Percentiles rank a stretch among this genome's conserved stretches.
Conservation (phyloP, 2,797 vertebrate genomes). For the Oophaga sylvatica region DNA sequence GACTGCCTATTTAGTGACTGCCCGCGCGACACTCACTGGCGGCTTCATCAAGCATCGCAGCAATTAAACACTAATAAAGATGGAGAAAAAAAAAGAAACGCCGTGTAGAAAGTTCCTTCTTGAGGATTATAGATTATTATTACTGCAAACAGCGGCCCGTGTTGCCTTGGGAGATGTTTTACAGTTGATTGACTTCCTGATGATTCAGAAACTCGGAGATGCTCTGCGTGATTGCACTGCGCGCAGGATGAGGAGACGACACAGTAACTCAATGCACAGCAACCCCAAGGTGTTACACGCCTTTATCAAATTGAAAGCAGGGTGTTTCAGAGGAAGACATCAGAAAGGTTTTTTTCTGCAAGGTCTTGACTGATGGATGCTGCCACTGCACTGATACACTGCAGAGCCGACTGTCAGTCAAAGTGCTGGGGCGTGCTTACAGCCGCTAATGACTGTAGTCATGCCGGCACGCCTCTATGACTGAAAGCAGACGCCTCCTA, state of each 20-base stretch:
- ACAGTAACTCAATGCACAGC: background rate
- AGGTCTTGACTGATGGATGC: no score
- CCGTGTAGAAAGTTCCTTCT: background rate
- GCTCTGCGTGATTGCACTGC: conserved; percentile 7
- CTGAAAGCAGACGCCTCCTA: no score
- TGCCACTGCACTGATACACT: no score
- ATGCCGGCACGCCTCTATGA: no score
- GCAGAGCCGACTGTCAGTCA: no score
- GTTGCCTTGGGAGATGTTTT: conserved; percentile 32
- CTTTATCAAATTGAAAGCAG: background rate
- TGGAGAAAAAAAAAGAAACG: background rate
- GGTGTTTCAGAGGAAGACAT: no score
- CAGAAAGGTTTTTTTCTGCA: no score
- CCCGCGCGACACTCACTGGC: background rate
- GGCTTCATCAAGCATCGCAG: background rate
- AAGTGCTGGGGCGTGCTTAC: no score
- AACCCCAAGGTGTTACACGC: background rate
- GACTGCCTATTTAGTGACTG: background rate
- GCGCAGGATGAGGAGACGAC: background rate
- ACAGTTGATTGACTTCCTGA: conserved; percentile 37
- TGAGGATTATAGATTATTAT: conserved; percentile 43
- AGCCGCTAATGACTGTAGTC: no score
- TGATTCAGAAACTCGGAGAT: conserved; percentile 2
- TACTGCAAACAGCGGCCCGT: conserved; percentile 39
- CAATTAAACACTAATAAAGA: conserved; percentile 33